Evolutionary conservation across 2,113 vertebrate species (phyloP).

Genomic region (Tenrec ecaudatus): DNA sequence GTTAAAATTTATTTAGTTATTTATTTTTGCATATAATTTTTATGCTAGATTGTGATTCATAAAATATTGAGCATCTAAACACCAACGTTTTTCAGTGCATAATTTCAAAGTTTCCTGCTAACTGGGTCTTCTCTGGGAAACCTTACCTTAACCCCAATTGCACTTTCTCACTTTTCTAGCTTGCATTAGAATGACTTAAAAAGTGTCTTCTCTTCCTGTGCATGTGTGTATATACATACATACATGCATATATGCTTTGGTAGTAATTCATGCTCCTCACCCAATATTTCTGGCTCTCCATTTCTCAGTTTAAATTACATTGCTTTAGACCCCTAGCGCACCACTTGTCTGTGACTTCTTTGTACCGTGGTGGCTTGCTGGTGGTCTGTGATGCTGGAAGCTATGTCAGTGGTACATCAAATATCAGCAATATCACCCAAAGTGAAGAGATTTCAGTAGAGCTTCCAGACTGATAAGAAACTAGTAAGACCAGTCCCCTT

Average conservation of each 20-base stretch:
- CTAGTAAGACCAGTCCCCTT: too few relatives aligned
- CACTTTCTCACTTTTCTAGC: neutral
- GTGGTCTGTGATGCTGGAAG: too few relatives aligned
- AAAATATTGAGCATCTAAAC: too few relatives aligned
- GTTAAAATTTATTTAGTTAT: too few relatives aligned
- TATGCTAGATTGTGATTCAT: neutral
- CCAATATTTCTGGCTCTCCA: slow-evolving; percentile 47
- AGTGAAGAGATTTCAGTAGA: too few relatives aligned
- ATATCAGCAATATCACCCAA: too few relatives aligned
- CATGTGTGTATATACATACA: too few relatives aligned
- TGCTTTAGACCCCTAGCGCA: neutral
- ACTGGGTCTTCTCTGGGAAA: neutral
- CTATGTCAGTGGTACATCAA: too few relatives aligned
- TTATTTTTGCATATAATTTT: neutral
- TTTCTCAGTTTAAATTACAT: slow-evolving; percentile 1
- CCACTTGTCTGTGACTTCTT: too few relatives aligned
- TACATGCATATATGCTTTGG: neutral
- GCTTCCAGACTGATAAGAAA: too few relatives aligned
- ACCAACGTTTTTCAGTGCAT: neutral
- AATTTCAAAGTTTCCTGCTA: slow-evolving; percentile 20
- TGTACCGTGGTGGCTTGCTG: too few relatives aligned
- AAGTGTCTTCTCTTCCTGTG: neutral
- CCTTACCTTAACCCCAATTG: neutral
- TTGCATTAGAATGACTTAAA: slow-evolving; percentile 26
- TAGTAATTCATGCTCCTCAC: slow-evolving; percentile 6